phyloP scores from a whole-genome alignment of 92 coral and sea anemone species.

The Parazoanthus swiftii region DNA sequence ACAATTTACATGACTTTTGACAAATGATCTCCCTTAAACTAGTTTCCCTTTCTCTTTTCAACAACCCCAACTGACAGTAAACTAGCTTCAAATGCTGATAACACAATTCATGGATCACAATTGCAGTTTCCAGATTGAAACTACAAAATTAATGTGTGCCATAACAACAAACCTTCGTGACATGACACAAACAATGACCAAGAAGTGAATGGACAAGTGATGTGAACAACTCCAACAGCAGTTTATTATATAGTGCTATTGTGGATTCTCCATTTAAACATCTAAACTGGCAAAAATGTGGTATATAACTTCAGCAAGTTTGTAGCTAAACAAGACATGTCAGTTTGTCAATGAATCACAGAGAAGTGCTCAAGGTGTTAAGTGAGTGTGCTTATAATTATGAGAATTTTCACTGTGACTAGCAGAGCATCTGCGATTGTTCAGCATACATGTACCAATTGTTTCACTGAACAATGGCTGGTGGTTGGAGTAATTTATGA shows the following conservation, averaged over 20 bases:
- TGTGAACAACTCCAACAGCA: conserved; percentile 16
- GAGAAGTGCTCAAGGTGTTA: not conserved
- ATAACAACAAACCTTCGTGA: not conserved
- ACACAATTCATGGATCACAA: too few species aligned
- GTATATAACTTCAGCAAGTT: not conserved
- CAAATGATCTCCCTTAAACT: too few species aligned
- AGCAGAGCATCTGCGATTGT: not conserved
- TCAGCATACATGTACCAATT: not conserved
- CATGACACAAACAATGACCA: conserved; percentile 10
- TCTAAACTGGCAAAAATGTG: conserved; percentile 14
- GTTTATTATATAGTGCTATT: conserved; percentile 25
- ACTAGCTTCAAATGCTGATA: too few species aligned
- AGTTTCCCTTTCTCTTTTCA: too few species aligned
- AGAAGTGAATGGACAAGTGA: conserved; percentile 19
- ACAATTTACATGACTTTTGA: too few species aligned
- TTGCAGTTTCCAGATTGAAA: too few species aligned
- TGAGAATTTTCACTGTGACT: not conserved
- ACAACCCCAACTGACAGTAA: too few species aligned
- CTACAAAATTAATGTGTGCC: too few species aligned
- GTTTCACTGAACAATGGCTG: not conserved
- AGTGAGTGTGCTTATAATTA: too few species aligned
- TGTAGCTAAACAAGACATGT: not conserved
- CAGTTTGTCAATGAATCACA: conserved; percentile 22
- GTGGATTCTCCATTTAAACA: conserved; percentile 11
- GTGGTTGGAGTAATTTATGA: not conserved